Evolutionary conservation across 2,888 invertebrate genomes (phyloP), one percentile per base, ranked within the genome.

Genomic region (Acrobasis consociella): DNA sequence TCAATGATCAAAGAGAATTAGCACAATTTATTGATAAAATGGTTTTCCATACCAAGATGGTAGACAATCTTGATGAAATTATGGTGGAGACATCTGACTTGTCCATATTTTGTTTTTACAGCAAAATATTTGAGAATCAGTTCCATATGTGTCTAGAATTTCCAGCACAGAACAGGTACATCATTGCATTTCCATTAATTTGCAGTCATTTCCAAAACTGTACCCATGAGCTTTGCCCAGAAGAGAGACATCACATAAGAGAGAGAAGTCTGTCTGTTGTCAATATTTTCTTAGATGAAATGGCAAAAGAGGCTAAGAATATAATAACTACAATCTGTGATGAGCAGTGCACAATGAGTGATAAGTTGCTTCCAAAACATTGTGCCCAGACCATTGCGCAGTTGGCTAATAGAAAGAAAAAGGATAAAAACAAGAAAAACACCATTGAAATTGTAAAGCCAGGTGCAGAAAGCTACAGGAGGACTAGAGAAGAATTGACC

Each of bases 121-220:
- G 96, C 78, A 96, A 97, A 91, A 97, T 98, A 84, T 99, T 99
- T 89, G 98, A 99, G 85, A 98, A 97, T 77, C 99, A 99, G 86
- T 99, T 99, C 84, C 98, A 98, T 80, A 98, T 98, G 97, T 99
- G 99, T 87, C 93, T 99, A 71, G 99, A 99, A 85, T 99, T 99
- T 82, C 99, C 99, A 39, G 99, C 99, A 22, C 99, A 99, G 89
- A 98, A 98, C 87, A 95, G 99, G 51, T 99, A 97, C 83, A 99
- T 99, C 69, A 97, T 99, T 70, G 98, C 99, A 60, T 99, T 99
- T 85, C 99, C 99, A 9, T 93, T 99, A 63, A 97, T 99, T 73
- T 99, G 99, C 87, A 97, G 98, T 69, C 99, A 99, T 86, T 99
- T 99, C 82, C 98, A 99, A 90, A 97, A 98, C 80, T 98, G 99